These are phyloP conservation scores for Poecilia gillii DNA, from an alignment of 2,797 vertebrate genomes.

Conservation along the genomic window DNA sequence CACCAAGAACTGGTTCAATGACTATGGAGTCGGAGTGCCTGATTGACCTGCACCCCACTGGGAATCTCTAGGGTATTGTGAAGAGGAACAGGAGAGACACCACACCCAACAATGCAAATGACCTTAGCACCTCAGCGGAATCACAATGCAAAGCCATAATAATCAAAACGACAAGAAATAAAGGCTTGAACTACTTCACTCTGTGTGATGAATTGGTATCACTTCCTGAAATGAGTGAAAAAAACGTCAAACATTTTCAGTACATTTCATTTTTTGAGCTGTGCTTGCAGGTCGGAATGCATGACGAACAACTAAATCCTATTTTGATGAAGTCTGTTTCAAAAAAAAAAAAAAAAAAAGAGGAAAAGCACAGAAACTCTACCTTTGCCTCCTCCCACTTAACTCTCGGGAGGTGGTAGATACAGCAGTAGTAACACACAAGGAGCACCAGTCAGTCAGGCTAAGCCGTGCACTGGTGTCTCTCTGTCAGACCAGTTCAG, in stretches of 20 bases:
- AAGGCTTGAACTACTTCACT: neutral
- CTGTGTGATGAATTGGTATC: neutral
- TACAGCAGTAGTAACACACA: slow-evolving; percentile 57
- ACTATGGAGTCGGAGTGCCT: neutral
- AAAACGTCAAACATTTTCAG: neutral
- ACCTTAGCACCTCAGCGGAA: neutral
- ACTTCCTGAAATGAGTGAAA: neutral
- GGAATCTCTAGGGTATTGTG: neutral
- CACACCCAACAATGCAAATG: neutral
- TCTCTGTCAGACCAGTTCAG: slow-evolving; percentile 58
- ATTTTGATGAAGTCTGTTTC: neutral
- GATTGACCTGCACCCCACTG: neutral
- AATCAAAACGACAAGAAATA: neutral
- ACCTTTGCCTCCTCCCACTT: neutral
- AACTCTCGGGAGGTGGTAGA: slow-evolving; percentile 32
- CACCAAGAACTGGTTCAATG: neutral
- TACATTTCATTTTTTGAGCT: neutral
- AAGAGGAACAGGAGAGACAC: neutral
- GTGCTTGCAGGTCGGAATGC: neutral
- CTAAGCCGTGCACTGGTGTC: slow-evolving; percentile 65
- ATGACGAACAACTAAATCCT: neutral
- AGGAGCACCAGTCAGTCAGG: slow-evolving; percentile 63
- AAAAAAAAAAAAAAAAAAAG: neutral
- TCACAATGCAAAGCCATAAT: no score
- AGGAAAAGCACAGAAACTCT: slow-evolving; percentile 4